phyloP scores from a whole-genome alignment of 2,888 invertebrate species.

The Coelogynopora nodosa region DNA sequence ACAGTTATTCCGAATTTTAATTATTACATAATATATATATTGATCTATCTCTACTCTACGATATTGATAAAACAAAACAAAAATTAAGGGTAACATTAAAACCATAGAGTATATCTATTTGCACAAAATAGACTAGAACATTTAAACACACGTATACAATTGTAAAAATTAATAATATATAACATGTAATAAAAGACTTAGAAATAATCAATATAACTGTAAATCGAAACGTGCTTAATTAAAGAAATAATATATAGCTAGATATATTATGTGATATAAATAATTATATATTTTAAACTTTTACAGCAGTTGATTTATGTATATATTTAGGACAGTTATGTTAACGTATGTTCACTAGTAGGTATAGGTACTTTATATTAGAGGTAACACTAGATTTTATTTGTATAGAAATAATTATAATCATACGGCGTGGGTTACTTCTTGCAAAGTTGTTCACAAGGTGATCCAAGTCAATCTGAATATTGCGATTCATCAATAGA shows the following conservation, averaged over 20 bases:
- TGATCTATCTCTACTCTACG: no score
- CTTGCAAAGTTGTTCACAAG: not conserved
- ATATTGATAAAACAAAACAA: conserved; percentile 5
- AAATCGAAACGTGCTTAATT: no score
- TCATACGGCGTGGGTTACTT: not conserved
- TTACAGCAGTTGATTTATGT: no score
- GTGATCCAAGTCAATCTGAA: not conserved
- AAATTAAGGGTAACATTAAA: not conserved
- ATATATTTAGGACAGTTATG: not conserved
- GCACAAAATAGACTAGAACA: no score
- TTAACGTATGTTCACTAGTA: not conserved
- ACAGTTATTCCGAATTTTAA: not conserved
- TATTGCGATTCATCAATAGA: not conserved
- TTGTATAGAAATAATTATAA: not conserved
- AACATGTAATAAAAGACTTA: not conserved
- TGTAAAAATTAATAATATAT: no score
- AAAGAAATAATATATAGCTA: no score
- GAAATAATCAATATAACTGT: no score
- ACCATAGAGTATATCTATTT: no score
- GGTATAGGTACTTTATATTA: not conserved
- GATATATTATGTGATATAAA: no score
- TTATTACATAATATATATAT: conserved; percentile 3
- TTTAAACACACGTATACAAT: no score
- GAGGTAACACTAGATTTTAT: not conserved
- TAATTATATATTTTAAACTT: no score